Percentiles rank a stretch among this genome's conserved stretches.
Conservation (phyloP, 2,888 invertebrate species). For the Heterodera filipjevi region DNA sequence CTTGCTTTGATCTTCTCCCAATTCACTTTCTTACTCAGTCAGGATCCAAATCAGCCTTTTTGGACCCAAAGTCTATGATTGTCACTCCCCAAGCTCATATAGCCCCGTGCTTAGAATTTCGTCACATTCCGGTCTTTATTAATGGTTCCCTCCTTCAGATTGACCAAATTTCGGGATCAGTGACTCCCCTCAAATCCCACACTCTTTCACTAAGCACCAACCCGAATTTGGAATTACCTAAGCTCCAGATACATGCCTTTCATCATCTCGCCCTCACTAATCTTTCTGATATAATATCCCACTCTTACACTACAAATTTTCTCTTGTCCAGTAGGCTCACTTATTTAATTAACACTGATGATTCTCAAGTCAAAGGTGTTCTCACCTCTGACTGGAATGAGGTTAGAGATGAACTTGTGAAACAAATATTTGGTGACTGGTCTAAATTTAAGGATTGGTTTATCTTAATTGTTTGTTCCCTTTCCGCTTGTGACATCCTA, state of each 20-base stretch:
- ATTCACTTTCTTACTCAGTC: background rate
- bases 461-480: background rate
- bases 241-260: background rate
- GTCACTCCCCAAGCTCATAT: background rate
- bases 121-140: background rate
- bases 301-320: slow-evolving; percentile 4
- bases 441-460: background rate
- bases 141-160: background rate
- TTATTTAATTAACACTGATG: background rate
- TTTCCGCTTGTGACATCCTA: background rate
- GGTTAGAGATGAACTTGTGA: background rate
- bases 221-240: background rate
- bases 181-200: background rate
- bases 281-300: slow-evolving; percentile 7
- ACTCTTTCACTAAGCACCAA: background rate
- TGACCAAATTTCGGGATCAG: slow-evolving; percentile 13
- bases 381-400: slow-evolving; percentile 15
- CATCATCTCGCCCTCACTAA: slow-evolving; percentile 2
- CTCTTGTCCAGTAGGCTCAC: background rate
- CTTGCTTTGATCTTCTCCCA: slow-evolving; percentile 11
- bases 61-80: background rate
- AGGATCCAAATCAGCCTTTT: background rate
- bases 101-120: background rate
- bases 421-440: slow-evolving; percentile 12
- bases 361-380: background rate